These are phyloP conservation scores for Mormyrus hasselquistii DNA, from an alignment of 2,797 vertebrate species.

Conservation along the genomic window DNA sequence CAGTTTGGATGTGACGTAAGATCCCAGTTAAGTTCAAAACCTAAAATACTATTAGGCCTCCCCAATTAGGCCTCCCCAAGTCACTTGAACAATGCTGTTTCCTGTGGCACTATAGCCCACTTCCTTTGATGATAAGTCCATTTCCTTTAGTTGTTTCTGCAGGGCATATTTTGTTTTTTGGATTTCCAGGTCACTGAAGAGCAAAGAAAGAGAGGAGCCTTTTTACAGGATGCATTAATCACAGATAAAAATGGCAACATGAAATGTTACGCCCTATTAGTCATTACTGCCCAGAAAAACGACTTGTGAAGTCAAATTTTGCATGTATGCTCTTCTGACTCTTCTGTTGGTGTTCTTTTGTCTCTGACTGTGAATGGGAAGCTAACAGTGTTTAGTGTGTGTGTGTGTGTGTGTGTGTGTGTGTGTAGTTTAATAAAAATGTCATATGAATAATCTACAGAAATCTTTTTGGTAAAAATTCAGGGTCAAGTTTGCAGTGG, in stretches of 20 bases:
- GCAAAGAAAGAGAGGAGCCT: neutral
- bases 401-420: neutral
- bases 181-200: neutral
- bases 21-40: neutral
- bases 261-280: neutral
- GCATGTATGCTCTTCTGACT: neutral
- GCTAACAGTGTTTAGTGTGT: neutral
- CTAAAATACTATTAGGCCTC: neutral
- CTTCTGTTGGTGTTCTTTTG: neutral
- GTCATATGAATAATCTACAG: neutral
- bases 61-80: neutral
- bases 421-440: neutral
- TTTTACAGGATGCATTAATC: slow-evolving; percentile 4
- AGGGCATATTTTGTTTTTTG: neutral
- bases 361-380: neutral
- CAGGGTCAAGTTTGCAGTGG: neutral
- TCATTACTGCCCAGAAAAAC: neutral
- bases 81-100: neutral
- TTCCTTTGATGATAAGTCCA: slow-evolving; percentile 2
- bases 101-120: neutral
- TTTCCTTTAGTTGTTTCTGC: neutral
- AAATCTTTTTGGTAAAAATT: neutral
- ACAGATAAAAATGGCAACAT: slow-evolving; percentile 11
- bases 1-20: neutral
- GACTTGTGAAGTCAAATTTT: neutral